Base-by-base conservation (phyloP, 1,140 invertebrate genomes). In the Bombus confusus region DNA sequence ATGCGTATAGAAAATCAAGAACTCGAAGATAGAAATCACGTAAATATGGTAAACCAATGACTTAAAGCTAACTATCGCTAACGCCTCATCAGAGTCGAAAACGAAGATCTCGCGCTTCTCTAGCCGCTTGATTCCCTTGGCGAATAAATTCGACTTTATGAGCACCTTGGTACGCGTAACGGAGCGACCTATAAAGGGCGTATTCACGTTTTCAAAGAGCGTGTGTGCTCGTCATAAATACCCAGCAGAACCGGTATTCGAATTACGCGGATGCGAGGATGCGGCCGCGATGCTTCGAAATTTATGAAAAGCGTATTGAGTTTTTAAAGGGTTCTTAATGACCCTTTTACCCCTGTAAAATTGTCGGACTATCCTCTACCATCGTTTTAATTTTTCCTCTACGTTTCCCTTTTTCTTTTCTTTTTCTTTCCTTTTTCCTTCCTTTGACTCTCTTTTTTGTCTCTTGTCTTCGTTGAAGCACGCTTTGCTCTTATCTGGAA, bases 221-320 rank as follows among this genome's bases (percentile, higher is more conserved):
- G 83, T 39, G n/a, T 28, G 25, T 37, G 52, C 62, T 22, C 76
- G 83, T 66, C 66, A 43, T 43, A 72, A 84, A 71, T 79, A 84
- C 52, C 34, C 43, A 15, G 28, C 10, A 31, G 47, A 81, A 22
- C 62, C 59, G n/a, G 43, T 52, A 59, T 57, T 75, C 34, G 59
- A 74, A 83, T 76, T 83, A 69, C 25, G 59, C 41, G 39, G n/a
- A 9, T 59, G 47, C 69, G 69, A 71, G 39, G 39, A 18, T 41
- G 39, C 28, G 28, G 13, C 10, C 43, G 34, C 28, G 62, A 84
- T 71, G 37, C 75, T 9, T 39, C 43, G 37, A 78, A 78, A 79
- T 59, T 84, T 79, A 62, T 79, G 47, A 79, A 78, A 84, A 77
- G 25, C 10, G 76, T 47, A 71, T 71, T 77, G 82, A 79, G 64